phyloP scores from a whole-genome alignment of 2,113 vertebrate species.

The Myotis yumanensis region DNA sequence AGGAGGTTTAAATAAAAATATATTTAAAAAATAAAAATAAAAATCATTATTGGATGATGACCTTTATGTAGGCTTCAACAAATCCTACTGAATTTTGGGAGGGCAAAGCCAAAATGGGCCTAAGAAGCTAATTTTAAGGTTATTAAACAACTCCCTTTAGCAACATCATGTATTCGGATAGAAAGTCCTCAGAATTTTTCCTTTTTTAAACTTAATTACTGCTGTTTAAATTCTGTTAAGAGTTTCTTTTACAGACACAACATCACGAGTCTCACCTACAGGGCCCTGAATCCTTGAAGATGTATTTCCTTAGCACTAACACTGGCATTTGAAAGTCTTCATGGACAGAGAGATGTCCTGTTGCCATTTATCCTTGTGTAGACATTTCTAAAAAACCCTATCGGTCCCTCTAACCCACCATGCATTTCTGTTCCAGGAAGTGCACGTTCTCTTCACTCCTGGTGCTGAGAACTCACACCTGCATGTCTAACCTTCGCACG shows the following conservation, averaged over 20 bases:
- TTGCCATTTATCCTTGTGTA: neutral
- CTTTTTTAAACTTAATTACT: neutral
- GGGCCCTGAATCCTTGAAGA: neutral
- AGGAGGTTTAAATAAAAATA: neutral
- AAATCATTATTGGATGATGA: neutral
- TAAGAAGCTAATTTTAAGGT: neutral
- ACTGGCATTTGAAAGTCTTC: neutral
- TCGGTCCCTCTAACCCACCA: neutral
- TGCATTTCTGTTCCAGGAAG: neutral
- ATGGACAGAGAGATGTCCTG: neutral
- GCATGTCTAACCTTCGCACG: neutral
- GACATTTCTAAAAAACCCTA: neutral
- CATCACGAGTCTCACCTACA: neutral
- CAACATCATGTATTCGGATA: neutral
- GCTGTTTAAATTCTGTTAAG: neutral
- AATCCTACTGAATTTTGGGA: neutral
- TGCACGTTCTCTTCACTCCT: neutral
- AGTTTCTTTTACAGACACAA: neutral
- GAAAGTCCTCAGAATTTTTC: neutral
- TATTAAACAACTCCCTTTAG: neutral
- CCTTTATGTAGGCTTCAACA: constrained; percentile 5
- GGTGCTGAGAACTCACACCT: neutral
- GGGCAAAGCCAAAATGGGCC: neutral
- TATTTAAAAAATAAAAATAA: neutral
- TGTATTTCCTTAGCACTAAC: neutral